Percentiles rank a stretch among this genome's conserved stretches.
phyloP scores from a whole-genome alignment of 2,888 invertebrate species.

The Dexiosoma caninum region DNA sequence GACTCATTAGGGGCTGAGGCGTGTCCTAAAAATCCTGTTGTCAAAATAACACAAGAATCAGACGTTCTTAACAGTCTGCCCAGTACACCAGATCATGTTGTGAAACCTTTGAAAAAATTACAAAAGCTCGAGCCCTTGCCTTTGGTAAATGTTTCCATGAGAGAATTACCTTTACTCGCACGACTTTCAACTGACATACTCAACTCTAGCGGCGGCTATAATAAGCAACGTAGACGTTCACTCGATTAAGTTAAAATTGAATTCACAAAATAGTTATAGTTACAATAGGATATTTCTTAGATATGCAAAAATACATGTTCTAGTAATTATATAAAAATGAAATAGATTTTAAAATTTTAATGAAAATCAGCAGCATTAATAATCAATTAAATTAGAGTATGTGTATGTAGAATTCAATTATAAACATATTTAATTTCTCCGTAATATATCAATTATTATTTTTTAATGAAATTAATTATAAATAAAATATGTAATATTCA shows the following conservation, averaged over 20 bases:
- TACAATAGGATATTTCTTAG: neutral
- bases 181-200: conserved; percentile 74
- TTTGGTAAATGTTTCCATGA: conserved; percentile 77
- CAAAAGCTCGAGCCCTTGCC: conserved; percentile 76
- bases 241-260: conserved; percentile 67
- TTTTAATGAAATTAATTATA: conserved; percentile 7
- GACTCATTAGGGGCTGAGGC: conserved; percentile 73
- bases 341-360: conserved; percentile 33
- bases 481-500: conserved; percentile 47
- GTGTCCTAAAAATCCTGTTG: conserved; percentile 47
- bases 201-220: conserved; percentile 49
- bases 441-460: neutral
- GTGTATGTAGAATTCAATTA: neutral
- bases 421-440: neutral
- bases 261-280: conserved; percentile 48
- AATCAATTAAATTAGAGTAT: conserved; percentile 47
- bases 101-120: conserved; percentile 73
- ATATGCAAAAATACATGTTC: neutral
- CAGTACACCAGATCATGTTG: conserved; percentile 73
- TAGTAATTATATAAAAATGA: conserved; percentile 6
- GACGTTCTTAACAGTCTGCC: conserved; percentile 71
- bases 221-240: conserved; percentile 68
- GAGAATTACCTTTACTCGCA: conserved; percentile 76
- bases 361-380: conserved; percentile 36
- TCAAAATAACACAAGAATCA: conserved; percentile 43